Evolutionary conservation across 1,140 invertebrate genomes (phyloP), one percentile per base, ranked within the genome.

Genomic region (Platorchestia sp.): DNA sequence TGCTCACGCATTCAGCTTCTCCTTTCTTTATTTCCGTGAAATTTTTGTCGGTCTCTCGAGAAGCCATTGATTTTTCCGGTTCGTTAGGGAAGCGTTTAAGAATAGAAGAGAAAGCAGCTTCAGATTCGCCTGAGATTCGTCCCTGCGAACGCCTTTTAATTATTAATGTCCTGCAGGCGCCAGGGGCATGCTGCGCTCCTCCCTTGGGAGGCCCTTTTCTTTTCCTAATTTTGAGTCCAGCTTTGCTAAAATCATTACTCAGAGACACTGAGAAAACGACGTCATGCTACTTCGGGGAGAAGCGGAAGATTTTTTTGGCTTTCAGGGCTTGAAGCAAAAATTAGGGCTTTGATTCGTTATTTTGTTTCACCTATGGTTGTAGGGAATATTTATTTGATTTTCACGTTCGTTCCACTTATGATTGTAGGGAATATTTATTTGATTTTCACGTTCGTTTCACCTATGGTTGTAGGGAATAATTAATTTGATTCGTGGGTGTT

Each of bases 151-250:
- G 91, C 43, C 43, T 47, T 44, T 93, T 44, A 45, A 93, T 93
- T 93, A 93, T 93, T 93, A 47, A 93, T 45, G 91, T 14, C 44
- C 44, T 90, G 87, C 41, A 90, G 87, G 44, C 87, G 87, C 41
- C 87, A 90, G 87, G 19, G 87, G 87, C 87, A 75, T 22, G 10
- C 27, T 10, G 59, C 59, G 14, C 59, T 10, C 59, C 59, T 10
- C 59, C 59, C 59, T 75, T 36, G 14, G 59, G 59, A 36, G 59
- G 59, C 10, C 59, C 59, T 75, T 75, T 75, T 75, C 59, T 3
- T 14, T 75, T 36, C 10, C 59, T 75, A 75, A 75, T 75, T 75
- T 75, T 36, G 36, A 75, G 59, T 27, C 27, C 14, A 75, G 59
- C 59, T 75, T 75, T 75, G 59, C 1, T 10, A 75, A 10, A 75